These are phyloP conservation scores for Enteromius thamalakanensis DNA, from an alignment of 2,797 vertebrate genomes.

Conservation along the genomic window DNA sequence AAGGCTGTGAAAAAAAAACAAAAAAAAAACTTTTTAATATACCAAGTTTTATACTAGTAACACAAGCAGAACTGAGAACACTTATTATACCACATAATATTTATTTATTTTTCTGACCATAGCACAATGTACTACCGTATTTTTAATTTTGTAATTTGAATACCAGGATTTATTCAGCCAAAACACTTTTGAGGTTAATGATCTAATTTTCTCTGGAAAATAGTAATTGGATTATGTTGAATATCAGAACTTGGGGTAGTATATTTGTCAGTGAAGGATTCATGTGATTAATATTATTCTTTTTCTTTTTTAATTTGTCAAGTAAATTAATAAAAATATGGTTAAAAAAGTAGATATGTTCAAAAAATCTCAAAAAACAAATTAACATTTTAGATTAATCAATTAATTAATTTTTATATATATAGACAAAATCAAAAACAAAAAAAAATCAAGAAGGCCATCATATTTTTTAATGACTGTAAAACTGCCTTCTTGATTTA, in stretches of 20 bases:
- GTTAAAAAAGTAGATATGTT: too few relatives aligned
- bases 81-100: neutral
- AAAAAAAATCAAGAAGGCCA: too few relatives aligned
- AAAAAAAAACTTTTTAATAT: neutral
- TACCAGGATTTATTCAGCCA: neutral
- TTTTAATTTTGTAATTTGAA: neutral
- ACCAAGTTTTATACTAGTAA: neutral
- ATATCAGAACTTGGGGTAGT: neutral
- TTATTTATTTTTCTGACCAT: conserved; percentile 26
- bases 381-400: too few relatives aligned
- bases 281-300: too few relatives aligned
- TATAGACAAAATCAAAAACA: too few relatives aligned
- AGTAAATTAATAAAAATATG: too few relatives aligned
- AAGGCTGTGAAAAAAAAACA: neutral
- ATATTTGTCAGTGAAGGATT: neutral
- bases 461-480: too few relatives aligned
- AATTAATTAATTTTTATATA: too few relatives aligned
- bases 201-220: neutral
- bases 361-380: too few relatives aligned
- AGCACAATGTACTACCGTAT: neutral
- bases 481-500: too few relatives aligned
- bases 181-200: neutral
- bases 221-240: neutral
- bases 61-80: neutral
- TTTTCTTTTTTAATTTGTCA: too few relatives aligned